Evolutionary conservation across 2,888 invertebrate genomes (phyloP).

Genomic region (Sepiola atlantica): DNA sequence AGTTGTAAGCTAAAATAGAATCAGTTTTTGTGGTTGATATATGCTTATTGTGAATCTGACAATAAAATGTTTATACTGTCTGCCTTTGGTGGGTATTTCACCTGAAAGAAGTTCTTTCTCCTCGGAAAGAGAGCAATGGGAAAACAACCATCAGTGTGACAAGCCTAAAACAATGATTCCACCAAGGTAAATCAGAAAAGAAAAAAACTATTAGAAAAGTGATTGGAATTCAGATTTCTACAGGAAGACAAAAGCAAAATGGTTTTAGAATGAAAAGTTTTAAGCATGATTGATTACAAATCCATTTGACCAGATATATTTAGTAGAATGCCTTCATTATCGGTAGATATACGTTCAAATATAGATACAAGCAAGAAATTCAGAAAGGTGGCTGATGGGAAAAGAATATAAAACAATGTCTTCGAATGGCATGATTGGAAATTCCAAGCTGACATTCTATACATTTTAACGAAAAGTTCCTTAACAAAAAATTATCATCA

Average conservation of each 20-base stretch:
- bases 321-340: background rate
- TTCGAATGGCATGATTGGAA: background rate
- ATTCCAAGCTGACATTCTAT: background rate
- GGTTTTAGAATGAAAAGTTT: background rate
- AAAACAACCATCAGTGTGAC: too few relatives aligned
- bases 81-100: background rate
- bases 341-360: background rate
- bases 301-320: background rate
- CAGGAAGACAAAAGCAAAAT: background rate
- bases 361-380: background rate
- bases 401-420: background rate
- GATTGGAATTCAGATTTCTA: too few relatives aligned
- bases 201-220: too few relatives aligned
- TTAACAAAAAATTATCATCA: background rate
- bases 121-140: too few relatives aligned
- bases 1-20: too few relatives aligned
- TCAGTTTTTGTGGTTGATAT: too few relatives aligned
- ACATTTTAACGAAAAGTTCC: background rate
- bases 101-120: background rate
- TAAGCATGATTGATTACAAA: background rate
- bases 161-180: too few relatives aligned
- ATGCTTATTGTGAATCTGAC: background rate
- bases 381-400: background rate
- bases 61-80: background rate
- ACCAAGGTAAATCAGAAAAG: too few relatives aligned